Base-by-base conservation (phyloP, 2,888 invertebrate genomes). In the Parthenolecanium corni region DNA sequence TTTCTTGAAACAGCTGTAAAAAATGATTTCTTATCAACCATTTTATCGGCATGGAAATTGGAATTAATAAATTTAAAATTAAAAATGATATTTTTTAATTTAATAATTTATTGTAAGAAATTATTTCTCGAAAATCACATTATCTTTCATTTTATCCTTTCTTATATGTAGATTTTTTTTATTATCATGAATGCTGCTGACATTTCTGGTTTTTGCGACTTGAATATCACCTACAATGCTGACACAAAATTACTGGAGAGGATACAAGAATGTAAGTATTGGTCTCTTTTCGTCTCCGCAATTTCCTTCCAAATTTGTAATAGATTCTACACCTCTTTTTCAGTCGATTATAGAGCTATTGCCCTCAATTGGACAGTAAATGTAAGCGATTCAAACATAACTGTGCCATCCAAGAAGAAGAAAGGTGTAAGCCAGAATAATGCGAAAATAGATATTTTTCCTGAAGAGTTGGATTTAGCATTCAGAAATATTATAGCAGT, bases 311-410 rank as follows among this genome's bases (percentile, higher is more conserved):
- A 21, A 14, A 11, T 21, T 20, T 38, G 3, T n/a, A 21, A 46
- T 51, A 1, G 18, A 16, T 5, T 44, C n/a, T 24, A 38, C 9
- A 20, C 1, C 40, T 18, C 16, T 31, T 52, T 49, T 24, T 20
- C 21, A 63, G 63, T 42, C 36, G 63, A 36, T 20, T 63, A 63
- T 38, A 40, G 46, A 54, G 38, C 47, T 3, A 63, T 63, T 11
- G 63, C 63, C 31, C 21, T 63, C 2, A 63, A 63, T 24, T 63
- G 47, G 46, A 63, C 63, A 20, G 36, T 63, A 20, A 46, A 63
- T 47, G 54, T 46, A n/a, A 63, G 63, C 21, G 46, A 52, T 18
- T 44, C 44, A 9, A 47, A 63, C 11, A 21, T 25, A 12, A 53
- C 47, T 14, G 9, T 25, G 42, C 36, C 53, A 3, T 18, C 6